These are phyloP conservation scores for Heterocephalus glaber DNA, from an alignment of 2,113 vertebrate species.

Conservation along the genomic window DNA sequence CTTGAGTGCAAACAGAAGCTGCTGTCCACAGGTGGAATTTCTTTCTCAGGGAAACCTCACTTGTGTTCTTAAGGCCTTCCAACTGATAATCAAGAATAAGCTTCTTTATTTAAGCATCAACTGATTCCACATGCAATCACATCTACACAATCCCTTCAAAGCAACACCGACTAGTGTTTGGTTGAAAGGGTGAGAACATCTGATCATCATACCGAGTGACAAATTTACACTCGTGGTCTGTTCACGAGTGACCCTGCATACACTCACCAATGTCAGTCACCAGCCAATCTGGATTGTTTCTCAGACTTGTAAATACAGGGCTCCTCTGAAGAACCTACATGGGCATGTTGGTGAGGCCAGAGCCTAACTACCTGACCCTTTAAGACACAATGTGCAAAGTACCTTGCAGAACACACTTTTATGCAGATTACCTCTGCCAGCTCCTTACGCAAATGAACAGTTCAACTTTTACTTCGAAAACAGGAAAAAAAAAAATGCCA, in stretches of 20 bases:
- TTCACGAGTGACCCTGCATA: neutral
- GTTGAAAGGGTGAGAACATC: neutral
- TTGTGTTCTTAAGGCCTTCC: neutral
- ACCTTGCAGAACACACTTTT: neutral
- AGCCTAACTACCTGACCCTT: neutral
- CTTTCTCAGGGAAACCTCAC: neutral
- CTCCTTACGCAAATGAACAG: neutral
- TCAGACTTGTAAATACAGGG: neutral
- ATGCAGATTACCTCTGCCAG: neutral
- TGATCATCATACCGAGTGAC: no score
- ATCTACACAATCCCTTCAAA: neutral
- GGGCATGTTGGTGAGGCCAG: no score
- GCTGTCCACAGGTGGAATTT: neutral
- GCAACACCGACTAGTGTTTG: neutral
- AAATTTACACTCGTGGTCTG: accelerated
- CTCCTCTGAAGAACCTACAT: neutral
- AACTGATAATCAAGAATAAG: neutral
- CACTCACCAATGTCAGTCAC: neutral
- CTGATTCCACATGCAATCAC: neutral
- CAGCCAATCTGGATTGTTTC: neutral
- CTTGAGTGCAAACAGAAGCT: neutral
- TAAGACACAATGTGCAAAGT: neutral
- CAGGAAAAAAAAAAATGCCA: neutral
- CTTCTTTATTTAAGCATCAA: neutral
- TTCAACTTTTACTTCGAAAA: neutral